phyloP scores from a whole-genome alignment of 2,888 invertebrate genomes.

The Zaprionus lineosus region DNA sequence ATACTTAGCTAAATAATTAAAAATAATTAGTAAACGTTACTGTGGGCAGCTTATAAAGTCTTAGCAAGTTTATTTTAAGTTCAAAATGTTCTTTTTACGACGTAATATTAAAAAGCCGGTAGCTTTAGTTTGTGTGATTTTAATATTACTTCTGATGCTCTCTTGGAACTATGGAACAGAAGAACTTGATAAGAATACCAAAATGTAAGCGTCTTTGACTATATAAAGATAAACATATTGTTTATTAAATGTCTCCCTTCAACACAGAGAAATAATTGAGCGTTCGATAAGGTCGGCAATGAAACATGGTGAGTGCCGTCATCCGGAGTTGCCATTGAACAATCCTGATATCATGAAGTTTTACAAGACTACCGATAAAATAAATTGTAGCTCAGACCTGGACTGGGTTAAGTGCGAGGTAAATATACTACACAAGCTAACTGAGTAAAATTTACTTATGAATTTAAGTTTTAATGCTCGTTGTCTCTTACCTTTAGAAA shows the following conservation, averaged over 20 bases:
- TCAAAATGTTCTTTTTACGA: too few relatives aligned
- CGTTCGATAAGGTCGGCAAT: conserved; percentile 83
- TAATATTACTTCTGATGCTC: too few relatives aligned
- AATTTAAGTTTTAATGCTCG: neutral
- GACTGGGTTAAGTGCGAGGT: conserved; percentile 91
- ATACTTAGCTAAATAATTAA: too few relatives aligned
- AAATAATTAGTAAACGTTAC: too few relatives aligned
- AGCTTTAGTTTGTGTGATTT: too few relatives aligned
- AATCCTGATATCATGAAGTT: conserved; percentile 90
- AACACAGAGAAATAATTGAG: conserved; percentile 83
- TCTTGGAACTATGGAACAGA: too few relatives aligned
- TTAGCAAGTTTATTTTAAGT: too few relatives aligned
- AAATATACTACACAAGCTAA: conserved; percentile 53
- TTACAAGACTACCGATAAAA: conserved; percentile 85
- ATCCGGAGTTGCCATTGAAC: conserved; percentile 86
- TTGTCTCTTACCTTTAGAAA: conserved; percentile 64
- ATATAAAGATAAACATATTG: neutral
- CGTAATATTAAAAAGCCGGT: too few relatives aligned
- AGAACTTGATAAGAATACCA: too few relatives aligned
- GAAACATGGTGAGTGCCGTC: conserved; percentile 85
- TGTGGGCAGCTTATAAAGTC: too few relatives aligned
- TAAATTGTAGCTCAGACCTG: conserved; percentile 85
- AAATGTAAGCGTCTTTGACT: neutral
- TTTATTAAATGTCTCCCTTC: conserved; percentile 31
- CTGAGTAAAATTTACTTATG: neutral